These are phyloP conservation scores for Sinosuthora webbiana DNA, from an alignment of 2,113 vertebrate genomes.

Conservation along the genomic window DNA sequence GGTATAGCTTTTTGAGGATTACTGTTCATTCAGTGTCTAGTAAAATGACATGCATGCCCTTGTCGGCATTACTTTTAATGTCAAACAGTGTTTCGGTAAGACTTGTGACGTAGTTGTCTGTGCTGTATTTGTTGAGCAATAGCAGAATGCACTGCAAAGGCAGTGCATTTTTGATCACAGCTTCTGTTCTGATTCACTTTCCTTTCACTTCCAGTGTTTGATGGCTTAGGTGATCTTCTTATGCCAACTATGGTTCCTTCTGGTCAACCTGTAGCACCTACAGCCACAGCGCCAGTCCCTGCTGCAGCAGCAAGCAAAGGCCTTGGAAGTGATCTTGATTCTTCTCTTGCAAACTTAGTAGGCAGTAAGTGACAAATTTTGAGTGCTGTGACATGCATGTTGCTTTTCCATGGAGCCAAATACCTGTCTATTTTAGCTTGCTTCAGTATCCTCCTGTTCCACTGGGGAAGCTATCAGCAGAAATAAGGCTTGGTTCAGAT, in stretches of 20 bases:
- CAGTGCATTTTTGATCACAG: neutral
- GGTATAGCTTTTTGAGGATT: neutral
- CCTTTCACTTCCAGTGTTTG: constrained; percentile 85
- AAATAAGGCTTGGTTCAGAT: neutral
- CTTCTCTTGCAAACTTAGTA: constrained; percentile 92
- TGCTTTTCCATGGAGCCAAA: neutral
- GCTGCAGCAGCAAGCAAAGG: constrained; percentile 80
- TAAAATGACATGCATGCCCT: constrained; percentile 51
- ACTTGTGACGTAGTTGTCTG: constrained; percentile 3
- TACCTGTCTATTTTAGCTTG: neutral
- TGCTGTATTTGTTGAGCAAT: neutral
- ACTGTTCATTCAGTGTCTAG: neutral
- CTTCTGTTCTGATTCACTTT: neutral
- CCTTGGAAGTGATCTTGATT: constrained; percentile 92
- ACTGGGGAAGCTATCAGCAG: neutral
- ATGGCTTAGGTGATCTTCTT: constrained; percentile 94
- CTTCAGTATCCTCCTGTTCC: neutral
- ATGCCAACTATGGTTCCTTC: constrained; percentile 93
- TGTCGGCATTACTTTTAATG: constrained; percentile 46
- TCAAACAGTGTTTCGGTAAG: constrained; percentile 23
- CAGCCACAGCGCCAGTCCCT: constrained; percentile 62
- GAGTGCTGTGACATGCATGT: neutral
- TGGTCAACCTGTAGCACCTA: constrained; percentile 79
- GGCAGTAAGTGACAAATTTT: constrained; percentile 84
- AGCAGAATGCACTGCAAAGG: neutral